phyloP scores from a whole-genome alignment of 2,113 vertebrate genomes.

The Bolborhynchus lineola region DNA sequence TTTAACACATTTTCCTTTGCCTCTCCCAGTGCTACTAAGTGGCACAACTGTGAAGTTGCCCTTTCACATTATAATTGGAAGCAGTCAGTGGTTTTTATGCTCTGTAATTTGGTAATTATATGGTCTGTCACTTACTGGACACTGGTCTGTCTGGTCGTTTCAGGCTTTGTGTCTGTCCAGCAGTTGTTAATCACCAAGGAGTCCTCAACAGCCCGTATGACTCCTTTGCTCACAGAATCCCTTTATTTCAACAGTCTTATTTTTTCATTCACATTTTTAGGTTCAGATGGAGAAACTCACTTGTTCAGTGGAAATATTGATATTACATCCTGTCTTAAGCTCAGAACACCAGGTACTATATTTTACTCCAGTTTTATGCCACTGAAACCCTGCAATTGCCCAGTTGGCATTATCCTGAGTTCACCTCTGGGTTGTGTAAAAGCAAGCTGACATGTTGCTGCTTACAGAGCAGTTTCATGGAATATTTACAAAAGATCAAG shows the following conservation, averaged over 20 bases:
- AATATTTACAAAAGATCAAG: not conserved
- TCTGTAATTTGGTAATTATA: slow-evolving; percentile 59
- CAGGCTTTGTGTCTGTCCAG: not conserved
- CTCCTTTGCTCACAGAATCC: not conserved
- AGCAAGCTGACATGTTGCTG: not conserved
- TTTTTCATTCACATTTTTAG: not conserved
- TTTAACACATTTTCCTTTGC: slow-evolving; percentile 69
- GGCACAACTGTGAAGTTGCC: slow-evolving; percentile 22
- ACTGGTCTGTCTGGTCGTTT: not conserved
- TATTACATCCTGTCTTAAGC: not conserved
- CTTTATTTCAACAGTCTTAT: not conserved
- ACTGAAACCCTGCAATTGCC: not conserved
- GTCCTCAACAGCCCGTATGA: not conserved
- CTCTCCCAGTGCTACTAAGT: not conserved
- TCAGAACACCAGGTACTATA: not conserved
- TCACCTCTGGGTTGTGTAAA: rapidly evolving
- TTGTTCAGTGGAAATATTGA: not conserved
- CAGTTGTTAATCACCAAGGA: not conserved
- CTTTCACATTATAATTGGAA: slow-evolving; percentile 62
- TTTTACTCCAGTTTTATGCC: not conserved
- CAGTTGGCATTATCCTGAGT: not conserved
- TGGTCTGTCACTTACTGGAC: slow-evolving; percentile 41
- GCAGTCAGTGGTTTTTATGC: slow-evolving; percentile 44
- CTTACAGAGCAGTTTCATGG: not conserved
- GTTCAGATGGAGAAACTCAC: not conserved